A percentile compares a stretch with the other conserved stretches of the same genome.
Evolutionary conservation across 2,113 vertebrate species (phyloP).

Genomic region (Corynorhinus townsendii): DNA sequence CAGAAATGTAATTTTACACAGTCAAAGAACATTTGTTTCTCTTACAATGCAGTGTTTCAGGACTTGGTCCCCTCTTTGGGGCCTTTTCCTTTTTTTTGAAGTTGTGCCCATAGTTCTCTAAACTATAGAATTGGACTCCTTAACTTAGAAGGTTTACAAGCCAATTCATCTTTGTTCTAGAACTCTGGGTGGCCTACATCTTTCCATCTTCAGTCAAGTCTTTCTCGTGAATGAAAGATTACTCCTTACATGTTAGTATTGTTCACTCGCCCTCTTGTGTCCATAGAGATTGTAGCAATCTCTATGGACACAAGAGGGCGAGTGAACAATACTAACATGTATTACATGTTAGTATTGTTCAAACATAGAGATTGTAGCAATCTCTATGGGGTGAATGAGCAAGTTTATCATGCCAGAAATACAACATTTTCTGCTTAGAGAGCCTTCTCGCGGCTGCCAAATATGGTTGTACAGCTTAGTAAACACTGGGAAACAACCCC

Average conservation of each 20-base stretch:
- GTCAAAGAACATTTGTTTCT: not conserved
- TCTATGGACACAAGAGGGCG: no score
- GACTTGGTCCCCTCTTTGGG: not conserved
- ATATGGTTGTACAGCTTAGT: not conserved
- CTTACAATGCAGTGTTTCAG: not conserved
- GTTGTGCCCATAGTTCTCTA: not conserved
- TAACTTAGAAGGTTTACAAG: not conserved
- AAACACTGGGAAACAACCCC: not conserved
- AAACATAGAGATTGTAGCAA: not conserved
- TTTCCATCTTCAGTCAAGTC: not conserved
- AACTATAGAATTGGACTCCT: not conserved
- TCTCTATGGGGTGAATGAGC: not conserved
- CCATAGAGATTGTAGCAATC: not conserved
- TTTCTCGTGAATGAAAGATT: not conserved
- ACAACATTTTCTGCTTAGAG: not conserved
- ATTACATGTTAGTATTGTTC: not conserved
- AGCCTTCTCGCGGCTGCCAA: not conserved
- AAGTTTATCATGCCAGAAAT: not conserved
- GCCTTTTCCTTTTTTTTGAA: not conserved
- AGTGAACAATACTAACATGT: no score
- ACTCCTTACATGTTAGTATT: not conserved
- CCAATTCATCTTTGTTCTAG: not conserved
- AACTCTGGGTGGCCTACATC: not conserved
- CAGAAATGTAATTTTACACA: not conserved
- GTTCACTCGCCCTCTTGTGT: conserved; percentile 58